These are phyloP conservation scores for Argopecten irradians DNA, from an alignment of 1,140 invertebrate genomes.

Conservation along the genomic window DNA sequence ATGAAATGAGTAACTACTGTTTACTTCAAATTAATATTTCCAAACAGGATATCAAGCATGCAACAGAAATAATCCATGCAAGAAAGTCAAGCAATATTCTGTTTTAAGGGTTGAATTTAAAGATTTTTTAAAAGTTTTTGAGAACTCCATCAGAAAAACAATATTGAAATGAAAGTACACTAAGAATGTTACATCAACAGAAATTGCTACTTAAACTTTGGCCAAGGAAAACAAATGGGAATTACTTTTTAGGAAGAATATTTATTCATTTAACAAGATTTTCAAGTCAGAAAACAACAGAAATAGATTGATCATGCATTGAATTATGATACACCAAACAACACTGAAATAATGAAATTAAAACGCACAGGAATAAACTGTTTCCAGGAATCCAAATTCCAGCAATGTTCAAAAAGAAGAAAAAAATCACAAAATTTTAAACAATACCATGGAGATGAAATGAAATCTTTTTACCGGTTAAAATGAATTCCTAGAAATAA, in stretches of 20 bases:
- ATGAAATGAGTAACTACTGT: too few relatives aligned
- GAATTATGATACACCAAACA: not conserved
- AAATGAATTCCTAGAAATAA: not conserved
- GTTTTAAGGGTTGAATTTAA: not conserved
- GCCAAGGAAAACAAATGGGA: not conserved
- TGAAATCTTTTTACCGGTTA: not conserved
- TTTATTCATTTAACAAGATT: not conserved
- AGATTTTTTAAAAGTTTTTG: not conserved
- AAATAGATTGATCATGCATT: not conserved
- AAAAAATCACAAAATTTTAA: not conserved
- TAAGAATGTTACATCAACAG: not conserved
- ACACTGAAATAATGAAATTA: not conserved
- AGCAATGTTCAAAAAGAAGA: not conserved
- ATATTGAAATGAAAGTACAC: not conserved
- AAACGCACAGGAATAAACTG: slow-evolving; percentile 21
- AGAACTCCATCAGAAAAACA: not conserved
- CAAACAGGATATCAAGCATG: too few relatives aligned
- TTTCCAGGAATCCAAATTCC: not conserved
- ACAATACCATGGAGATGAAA: not conserved
- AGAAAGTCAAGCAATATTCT: too few relatives aligned
- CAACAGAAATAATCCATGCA: not conserved
- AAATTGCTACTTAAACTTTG: not conserved
- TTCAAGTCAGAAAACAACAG: not conserved
- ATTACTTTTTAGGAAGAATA: not conserved
- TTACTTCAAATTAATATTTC: too few relatives aligned